phyloP scores from a whole-genome alignment of 2,797 vertebrate species.

The Hapalemur alaotrensis region DNA sequence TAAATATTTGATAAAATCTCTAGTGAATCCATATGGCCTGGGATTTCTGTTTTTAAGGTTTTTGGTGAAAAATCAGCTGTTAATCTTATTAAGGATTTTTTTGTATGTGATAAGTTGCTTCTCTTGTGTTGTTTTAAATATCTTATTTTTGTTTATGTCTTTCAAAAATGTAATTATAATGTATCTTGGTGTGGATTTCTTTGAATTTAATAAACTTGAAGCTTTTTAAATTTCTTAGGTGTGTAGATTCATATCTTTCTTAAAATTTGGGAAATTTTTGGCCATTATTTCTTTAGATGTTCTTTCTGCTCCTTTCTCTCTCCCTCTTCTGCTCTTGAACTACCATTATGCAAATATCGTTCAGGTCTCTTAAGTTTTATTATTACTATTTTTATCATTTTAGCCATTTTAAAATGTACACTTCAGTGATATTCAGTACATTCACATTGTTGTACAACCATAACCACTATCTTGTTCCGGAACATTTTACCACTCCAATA shows the following conservation, averaged over 20 bases:
- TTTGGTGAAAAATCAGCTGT: not conserved
- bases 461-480: not conserved
- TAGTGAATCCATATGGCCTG: not conserved
- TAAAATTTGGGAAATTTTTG: not conserved
- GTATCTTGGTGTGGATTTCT: not conserved
- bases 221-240: not conserved
- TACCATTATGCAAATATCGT: not conserved
- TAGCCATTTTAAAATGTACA: not conserved
- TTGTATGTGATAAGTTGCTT: not conserved
- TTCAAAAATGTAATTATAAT: not conserved
- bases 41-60: not conserved
- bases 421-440: not conserved
- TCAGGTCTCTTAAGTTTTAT: not conserved
- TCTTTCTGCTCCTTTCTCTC: not conserved
- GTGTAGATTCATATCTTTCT: not conserved
- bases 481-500: not conserved
- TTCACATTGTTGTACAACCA: not conserved
- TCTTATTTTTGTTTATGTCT: not conserved
- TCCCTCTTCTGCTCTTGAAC: not conserved
- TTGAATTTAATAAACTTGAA: not conserved
- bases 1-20: slow-evolving; percentile 8
- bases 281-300: not conserved
- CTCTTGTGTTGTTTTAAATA: not conserved
- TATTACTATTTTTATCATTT: not conserved
- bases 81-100: not conserved